These are phyloP conservation scores for Aporrectodea caliginosa DNA, from an alignment of 1,140 invertebrate species.

Conservation along the genomic window DNA sequence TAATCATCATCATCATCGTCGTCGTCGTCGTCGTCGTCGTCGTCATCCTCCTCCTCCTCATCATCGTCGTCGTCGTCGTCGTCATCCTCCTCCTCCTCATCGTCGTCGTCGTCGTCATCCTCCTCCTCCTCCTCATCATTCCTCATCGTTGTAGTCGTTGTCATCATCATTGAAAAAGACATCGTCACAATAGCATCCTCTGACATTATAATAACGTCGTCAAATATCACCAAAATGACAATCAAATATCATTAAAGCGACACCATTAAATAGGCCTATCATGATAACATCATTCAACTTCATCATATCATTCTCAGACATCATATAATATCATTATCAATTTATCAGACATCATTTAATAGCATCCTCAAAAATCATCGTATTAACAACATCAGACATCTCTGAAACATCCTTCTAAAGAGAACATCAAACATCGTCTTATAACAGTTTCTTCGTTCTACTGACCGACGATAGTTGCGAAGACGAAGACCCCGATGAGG, in stretches of 20 bases:
- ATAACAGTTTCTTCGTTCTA: no score
- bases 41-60: conserved; percentile 12
- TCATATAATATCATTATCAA: no score
- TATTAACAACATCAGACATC: no score
- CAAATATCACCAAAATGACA: not conserved
- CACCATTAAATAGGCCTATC: not conserved
- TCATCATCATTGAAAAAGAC: not conserved
- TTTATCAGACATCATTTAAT: no score
- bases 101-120: not conserved
- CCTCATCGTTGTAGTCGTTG: not conserved
- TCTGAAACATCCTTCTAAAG: no score
- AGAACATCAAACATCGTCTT: no score
- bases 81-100: not conserved
- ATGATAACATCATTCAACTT: no score
- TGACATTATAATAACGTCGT: not conserved
- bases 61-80: conserved; percentile 16
- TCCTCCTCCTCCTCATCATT: not conserved
- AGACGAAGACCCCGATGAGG: conserved; percentile 94
- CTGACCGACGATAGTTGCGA: conserved; percentile 92
- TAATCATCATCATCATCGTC: conserved; percentile 4
- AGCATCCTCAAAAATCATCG: no score
- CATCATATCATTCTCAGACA: no score
- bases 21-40: conserved; percentile 5
- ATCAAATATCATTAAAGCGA: not conserved
- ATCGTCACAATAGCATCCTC: not conserved